Evolutionary conservation across 2,113 vertebrate genomes (phyloP).

Genomic region (Pontoporia blainvillei): DNA sequence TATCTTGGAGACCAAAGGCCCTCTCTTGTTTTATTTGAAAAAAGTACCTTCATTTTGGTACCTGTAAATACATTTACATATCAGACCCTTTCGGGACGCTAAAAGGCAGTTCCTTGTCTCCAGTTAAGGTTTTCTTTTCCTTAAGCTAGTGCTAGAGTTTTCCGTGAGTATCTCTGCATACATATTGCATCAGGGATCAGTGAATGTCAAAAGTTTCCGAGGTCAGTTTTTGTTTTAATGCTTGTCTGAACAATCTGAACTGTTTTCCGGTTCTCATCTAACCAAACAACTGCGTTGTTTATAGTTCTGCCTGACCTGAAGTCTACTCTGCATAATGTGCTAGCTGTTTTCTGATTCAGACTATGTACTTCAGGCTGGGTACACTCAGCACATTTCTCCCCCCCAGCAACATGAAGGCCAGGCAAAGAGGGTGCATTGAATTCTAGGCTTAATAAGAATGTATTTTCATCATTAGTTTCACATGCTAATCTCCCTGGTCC

Average conservation of each 20-base stretch:
- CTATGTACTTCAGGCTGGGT: not conserved
- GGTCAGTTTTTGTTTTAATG: constrained; percentile 33
- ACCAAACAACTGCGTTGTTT: constrained; percentile 19
- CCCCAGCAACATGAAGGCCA: not conserved
- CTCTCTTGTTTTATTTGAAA: not conserved
- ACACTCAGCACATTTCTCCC: not conserved
- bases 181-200: not conserved
- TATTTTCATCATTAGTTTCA: constrained; percentile 24
- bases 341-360: not conserved
- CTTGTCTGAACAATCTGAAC: constrained; percentile 27
- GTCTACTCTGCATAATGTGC: not conserved
- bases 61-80: not conserved
- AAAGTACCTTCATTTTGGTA: not conserved
- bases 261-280: not conserved
- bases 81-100: not conserved
- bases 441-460: not conserved
- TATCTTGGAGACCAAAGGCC: not conserved
- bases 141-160: not conserved
- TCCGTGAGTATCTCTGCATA: not conserved
- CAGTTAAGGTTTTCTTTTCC: not conserved
- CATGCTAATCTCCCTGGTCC: not conserved
- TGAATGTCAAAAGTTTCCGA: constrained; percentile 12
- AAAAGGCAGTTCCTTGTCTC: not conserved
- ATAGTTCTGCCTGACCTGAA: constrained; percentile 14
- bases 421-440: not conserved